These are phyloP conservation scores for Agrilus mali DNA, from an alignment of 2,888 invertebrate species.

Conservation along the genomic window DNA sequence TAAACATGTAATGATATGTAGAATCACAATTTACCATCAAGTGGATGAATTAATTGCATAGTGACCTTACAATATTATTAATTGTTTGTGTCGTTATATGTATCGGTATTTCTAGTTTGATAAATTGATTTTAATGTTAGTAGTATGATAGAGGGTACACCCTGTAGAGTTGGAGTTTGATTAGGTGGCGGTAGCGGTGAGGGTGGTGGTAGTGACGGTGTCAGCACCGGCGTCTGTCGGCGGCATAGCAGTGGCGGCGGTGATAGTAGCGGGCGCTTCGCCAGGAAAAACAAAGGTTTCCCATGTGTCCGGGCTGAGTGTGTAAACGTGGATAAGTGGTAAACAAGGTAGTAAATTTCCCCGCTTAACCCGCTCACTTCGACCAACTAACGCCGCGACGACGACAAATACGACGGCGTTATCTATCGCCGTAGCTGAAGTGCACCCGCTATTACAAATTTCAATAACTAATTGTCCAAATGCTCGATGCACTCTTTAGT, in stretches of 20 bases:
- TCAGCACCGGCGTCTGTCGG: slow-evolving; percentile 20
- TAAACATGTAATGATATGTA: no score
- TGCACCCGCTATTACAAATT: no score
- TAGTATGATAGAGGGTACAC: no score
- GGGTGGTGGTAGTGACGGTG: slow-evolving; percentile 11
- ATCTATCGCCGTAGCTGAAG: no score
- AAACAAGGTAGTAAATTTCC: slow-evolving; percentile 39
- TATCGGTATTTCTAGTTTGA: no score
- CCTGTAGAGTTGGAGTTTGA: slow-evolving; percentile 17
- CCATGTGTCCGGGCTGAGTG: slow-evolving; percentile 28
- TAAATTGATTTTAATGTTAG: no score
- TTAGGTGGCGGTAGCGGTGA: slow-evolving; percentile 25
- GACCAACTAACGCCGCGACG: slow-evolving; percentile 20
- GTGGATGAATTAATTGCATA: no score
- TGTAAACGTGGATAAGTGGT: slow-evolving; percentile 37
- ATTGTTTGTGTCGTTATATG: no score
- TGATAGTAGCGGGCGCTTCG: slow-evolving; percentile 25
- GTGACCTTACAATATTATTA: no score
- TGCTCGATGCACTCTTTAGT: no score
- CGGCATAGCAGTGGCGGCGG: slow-evolving; percentile 8
- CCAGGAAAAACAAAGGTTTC: slow-evolving; percentile 34
- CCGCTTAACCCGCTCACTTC: slow-evolving; percentile 16
- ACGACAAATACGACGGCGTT: slow-evolving; percentile 13
- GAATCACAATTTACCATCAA: no score
- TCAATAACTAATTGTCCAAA: no score